phyloP scores from a whole-genome alignment of 1,140 invertebrate species.

The Littorina saxatilis region DNA sequence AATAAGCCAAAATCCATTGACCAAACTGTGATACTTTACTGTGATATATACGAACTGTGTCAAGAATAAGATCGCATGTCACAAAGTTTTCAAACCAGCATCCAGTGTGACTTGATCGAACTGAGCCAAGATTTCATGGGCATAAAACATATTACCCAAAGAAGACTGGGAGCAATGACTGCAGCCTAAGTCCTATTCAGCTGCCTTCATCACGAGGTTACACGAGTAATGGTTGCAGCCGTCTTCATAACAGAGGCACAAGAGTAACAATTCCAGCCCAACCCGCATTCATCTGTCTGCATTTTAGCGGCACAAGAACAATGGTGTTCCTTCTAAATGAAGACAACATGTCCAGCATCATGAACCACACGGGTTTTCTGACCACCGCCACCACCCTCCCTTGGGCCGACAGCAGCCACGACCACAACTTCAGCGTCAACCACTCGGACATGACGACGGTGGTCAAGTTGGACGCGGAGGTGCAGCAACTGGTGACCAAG shows the following conservation, averaged over 20 bases:
- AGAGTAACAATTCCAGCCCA: neutral
- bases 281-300: neutral
- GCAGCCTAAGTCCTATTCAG: too few relatives aligned
- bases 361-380: neutral
- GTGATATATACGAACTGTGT: too few relatives aligned
- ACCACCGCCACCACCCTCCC: neutral
- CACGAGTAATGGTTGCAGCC: neutral
- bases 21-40: too few relatives aligned
- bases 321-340: neutral
- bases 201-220: neutral
- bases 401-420: neutral
- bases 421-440: neutral
- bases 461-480: neutral
- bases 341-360: neutral
- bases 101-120: too few relatives aligned
- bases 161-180: too few relatives aligned
- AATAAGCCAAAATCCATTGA: too few relatives aligned
- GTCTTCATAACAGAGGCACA: neutral
- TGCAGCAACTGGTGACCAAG: conserved; percentile 32
- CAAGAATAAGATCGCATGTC: too few relatives aligned
- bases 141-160: too few relatives aligned
- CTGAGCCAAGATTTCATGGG: too few relatives aligned
- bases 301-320: neutral
- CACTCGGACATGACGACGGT: too few relatives aligned
- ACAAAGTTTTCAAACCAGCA: too few relatives aligned